A percentile compares a stretch with the other conserved stretches of the same genome.
phyloP scores from a whole-genome alignment of 1,140 invertebrate genomes.

The Tribolium madens region DNA sequence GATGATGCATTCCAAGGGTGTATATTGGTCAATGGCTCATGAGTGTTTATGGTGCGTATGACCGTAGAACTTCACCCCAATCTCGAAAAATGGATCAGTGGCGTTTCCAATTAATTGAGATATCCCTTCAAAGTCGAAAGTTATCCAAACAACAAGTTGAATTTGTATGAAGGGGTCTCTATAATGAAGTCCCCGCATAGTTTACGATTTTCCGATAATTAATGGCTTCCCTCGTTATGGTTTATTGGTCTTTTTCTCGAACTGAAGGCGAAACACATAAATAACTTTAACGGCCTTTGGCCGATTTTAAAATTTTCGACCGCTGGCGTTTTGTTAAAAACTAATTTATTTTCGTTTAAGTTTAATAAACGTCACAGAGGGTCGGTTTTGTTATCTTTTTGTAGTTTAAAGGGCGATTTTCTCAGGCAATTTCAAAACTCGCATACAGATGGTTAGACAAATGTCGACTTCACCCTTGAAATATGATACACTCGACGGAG shows the following conservation, averaged over 20 bases:
- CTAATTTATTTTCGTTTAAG: conserved; percentile 41
- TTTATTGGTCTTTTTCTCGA: conserved; percentile 18
- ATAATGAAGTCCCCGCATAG: conserved; percentile 21
- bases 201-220: conserved; percentile 35
- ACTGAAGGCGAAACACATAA: conserved; percentile 23
- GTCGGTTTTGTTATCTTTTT: conserved; percentile 38
- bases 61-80: conserved; percentile 41
- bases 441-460: conserved; percentile 8
- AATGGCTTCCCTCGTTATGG: conserved; percentile 27
- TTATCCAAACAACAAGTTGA: neutral
- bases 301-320: conserved; percentile 35
- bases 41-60: conserved; percentile 47
- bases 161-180: too few relatives aligned
- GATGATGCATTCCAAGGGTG: conserved; percentile 46
- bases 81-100: conserved; percentile 25
- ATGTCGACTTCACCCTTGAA: conserved; percentile 32
- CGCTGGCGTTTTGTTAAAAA: conserved; percentile 28
- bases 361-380: conserved; percentile 37
- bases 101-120: conserved; percentile 36
- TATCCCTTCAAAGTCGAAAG: conserved; percentile 19
- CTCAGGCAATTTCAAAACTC: conserved; percentile 4
- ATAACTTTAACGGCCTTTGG: conserved; percentile 43
- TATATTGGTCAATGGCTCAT: conserved; percentile 46
- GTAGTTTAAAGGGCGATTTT: conserved; percentile 37
- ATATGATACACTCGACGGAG: conserved; percentile 7